phyloP scores from a whole-genome alignment of 2,113 vertebrate species.

The Sceloporus tristichus region DNA sequence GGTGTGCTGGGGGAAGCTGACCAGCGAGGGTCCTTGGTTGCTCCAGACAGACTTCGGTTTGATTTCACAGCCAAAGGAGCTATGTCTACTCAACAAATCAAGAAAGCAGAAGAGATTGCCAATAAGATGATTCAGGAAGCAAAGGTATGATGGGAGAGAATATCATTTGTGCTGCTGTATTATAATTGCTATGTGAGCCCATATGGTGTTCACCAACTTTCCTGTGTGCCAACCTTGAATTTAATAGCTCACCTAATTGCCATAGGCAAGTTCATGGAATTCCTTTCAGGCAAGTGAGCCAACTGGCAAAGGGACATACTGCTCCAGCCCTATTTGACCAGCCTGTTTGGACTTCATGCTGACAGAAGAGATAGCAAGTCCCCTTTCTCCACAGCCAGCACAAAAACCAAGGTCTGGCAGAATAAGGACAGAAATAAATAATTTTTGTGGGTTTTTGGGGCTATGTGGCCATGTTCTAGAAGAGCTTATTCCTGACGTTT shows the following conservation, averaged over 20 bases:
- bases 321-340: background rate
- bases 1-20: conserved; percentile 94
- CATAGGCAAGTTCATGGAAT: background rate
- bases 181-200: background rate
- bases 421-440: background rate
- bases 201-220: too few species aligned
- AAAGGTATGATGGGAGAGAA: conserved; percentile 78
- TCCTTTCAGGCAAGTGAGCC: background rate
- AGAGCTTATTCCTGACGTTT: too few species aligned
- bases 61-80: conserved; percentile 97
- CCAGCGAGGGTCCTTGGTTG: conserved; percentile 94
- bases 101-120: conserved; percentile 85
- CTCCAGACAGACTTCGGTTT: conserved; percentile 92
- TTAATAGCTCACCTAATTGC: background rate
- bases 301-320: background rate
- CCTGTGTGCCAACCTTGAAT: background rate
- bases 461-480: too few species aligned
- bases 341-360: background rate
- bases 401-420: background rate
- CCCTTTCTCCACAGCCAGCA: background rate
- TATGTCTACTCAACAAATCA: conserved; percentile 89
- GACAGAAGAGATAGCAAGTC: background rate
- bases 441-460: too few species aligned
- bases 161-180: background rate
- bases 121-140: conserved; percentile 87